A percentile compares a stretch with the other conserved stretches of the same genome.
Conservation (phyloP, 2,113 vertebrate species). For the Atherinomorus stipes region DNA sequence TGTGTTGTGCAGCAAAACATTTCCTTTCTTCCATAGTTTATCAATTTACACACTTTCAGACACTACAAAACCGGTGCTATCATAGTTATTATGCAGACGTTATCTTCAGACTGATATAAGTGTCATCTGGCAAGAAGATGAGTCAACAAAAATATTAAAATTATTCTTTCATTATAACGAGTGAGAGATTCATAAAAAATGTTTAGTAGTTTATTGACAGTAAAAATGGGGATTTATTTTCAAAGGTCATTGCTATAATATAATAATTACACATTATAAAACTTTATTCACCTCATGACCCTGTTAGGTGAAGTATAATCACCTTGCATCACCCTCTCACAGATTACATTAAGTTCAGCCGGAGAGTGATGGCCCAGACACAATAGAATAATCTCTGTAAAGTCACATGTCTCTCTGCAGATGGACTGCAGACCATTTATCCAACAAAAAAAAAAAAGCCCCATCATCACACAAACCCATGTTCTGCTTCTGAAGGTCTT, state of each 20-base stretch:
- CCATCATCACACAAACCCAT: not conserved
- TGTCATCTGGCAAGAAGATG: not conserved
- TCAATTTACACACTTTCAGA: not conserved
- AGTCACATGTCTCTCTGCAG: not conserved
- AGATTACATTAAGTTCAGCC: no score
- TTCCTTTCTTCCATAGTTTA: no score
- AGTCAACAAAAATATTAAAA: not conserved
- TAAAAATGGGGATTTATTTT: not conserved
- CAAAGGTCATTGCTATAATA: not conserved
- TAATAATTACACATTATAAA: not conserved
- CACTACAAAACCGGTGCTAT: no score
- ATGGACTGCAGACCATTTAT: not conserved
- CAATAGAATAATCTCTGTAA: not conserved
- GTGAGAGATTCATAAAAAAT: not conserved
- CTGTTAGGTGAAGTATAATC: not conserved
- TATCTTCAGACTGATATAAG: not conserved
- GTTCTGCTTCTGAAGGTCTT: not conserved
- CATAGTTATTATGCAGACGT: not conserved
- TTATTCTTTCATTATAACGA: not conserved
- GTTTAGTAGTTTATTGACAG: not conserved
- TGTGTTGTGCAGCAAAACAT: no score
- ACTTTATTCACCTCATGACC: not conserved
- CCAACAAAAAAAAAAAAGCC: not conserved
- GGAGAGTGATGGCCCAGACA: no score
- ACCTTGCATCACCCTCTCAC: not conserved